Base-by-base conservation (phyloP, 2,888 invertebrate genomes). In the Ophraella communa region DNA sequence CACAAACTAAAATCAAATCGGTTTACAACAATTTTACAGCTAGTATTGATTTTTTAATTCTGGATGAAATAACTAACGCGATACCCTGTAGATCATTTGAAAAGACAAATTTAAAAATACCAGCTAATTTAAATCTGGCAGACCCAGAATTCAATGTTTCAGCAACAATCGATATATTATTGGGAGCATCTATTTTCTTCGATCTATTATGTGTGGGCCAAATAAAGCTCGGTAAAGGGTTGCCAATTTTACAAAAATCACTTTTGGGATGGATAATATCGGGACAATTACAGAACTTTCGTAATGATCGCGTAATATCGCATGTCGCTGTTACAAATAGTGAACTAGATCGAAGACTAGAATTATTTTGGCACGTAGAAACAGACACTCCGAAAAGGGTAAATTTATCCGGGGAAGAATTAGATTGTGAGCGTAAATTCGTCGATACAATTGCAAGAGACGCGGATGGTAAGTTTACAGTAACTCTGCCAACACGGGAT, bases 131-230 rank as follows among this genome's bases (percentile, higher is more conserved):
- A 30, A 35, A n/a, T n/a, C 21, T 53, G 21, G n/a, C 30, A 30
- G 53, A 53, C 14, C 7, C 8, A 10, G 18, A n/a, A n/a, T 60
- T 60, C 20, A n/a, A 51, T 55, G 14, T n/a, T 30, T 11, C 59
- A 49, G 14, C 11, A 14, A 17, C 17, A 35, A 45, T 54, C 14
- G 27, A 61, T 21, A 35, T 54, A 10, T 35, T 56, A 3, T 18
- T 62, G 8, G 62, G 56, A 5, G 56, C 56, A n/a, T n/a, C n/a
- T n/a, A n/a, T n/a, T n/a, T n/a, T n/a, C n/a, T n/a, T n/a, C n/a
- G n/a, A n/a, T n/a, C n/a, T n/a, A n/a, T n/a, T n/a, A n/a, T n/a
- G n/a, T n/a, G n/a, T n/a, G n/a, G n/a, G n/a, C n/a, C n/a, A n/a
- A n/a, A n/a, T n/a, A n/a, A n/a, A n/a, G n/a, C n/a, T n/a, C n/a